These are phyloP conservation scores for Argyresthia albistria DNA, from an alignment of 2,888 invertebrate species.

Conservation along the genomic window DNA sequence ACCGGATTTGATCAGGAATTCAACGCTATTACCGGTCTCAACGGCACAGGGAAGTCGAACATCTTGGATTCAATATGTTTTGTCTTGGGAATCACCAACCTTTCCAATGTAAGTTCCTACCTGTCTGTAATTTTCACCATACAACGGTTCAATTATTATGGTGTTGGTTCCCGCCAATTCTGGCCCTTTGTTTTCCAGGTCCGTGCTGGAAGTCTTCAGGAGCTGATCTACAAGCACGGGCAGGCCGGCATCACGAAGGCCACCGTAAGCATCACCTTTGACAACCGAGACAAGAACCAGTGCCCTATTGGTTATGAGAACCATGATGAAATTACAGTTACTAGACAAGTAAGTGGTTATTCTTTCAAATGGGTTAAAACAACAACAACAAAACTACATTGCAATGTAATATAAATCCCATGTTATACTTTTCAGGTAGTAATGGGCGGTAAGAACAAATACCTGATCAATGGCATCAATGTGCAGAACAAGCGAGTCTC, in stretches of 20 bases:
- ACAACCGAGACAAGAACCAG: slow-evolving; percentile 86
- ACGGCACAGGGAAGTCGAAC: slow-evolving; percentile 98
- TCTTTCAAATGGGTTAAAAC: too few species aligned
- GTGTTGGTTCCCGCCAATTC: too few species aligned
- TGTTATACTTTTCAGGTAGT: slow-evolving; percentile 71
- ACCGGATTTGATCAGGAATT: slow-evolving; percentile 94
- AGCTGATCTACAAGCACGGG: slow-evolving; percentile 97
- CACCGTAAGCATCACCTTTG: slow-evolving; percentile 95
- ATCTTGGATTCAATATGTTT: slow-evolving; percentile 98
- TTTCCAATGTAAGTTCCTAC: slow-evolving; percentile 82
- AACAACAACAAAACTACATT: too few species aligned
- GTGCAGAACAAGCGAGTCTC: slow-evolving; percentile 92
- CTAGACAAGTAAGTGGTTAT: slow-evolving; percentile 79
- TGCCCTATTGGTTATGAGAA: slow-evolving; percentile 94
- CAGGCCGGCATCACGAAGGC: slow-evolving; percentile 97
- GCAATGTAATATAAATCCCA: too few species aligned
- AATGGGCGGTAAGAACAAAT: slow-evolving; percentile 92
- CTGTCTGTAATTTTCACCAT: slow-evolving; percentile 7
- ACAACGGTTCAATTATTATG: too few species aligned
- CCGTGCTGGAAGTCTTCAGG: slow-evolving; percentile 90
- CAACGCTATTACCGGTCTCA: slow-evolving; percentile 98
- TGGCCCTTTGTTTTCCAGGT: slow-evolving; percentile 73
- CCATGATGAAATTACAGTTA: slow-evolving; percentile 91
- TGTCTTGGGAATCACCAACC: slow-evolving; percentile 94
- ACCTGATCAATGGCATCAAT: slow-evolving; percentile 92